Evolutionary conservation across 2,888 invertebrate genomes (phyloP), one percentile per base, ranked within the genome.

Genomic region (Teleiodes luculella): DNA sequence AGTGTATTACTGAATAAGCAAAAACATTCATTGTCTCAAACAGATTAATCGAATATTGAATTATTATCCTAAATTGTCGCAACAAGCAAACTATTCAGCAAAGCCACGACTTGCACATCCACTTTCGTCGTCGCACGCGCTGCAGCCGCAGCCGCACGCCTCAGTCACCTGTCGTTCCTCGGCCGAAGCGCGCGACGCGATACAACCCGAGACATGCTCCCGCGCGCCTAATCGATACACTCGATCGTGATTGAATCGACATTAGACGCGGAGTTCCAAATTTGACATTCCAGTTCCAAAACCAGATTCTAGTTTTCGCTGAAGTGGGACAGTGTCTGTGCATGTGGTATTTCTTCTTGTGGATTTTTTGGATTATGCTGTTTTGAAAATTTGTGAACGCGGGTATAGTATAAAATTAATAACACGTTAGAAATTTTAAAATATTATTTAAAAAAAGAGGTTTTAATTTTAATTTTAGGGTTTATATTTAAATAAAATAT

Each of bases 211-310:
- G 36, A 16, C 6, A 16, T 11, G 11, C 31, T 46, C 46, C 14
- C 59, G 59, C 65, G 73, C 71, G 68, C 67, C 68, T 71, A 70
- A 68, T 60, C 66, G 66, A 65, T 67, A 68, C 65, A 67, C 70
- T 74, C 70, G 58, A 36, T 13, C 48, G 35, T 4, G 31, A 62
- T 57, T 67, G 69, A 73, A 67, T 66, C 64, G 65, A 50, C 45
- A 48, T 49, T 57, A 57, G 56, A 53, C 63, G 62, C 61, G 55
- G 60, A 52, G 28, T 48, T 47, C 37, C 7, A 18, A 4, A 30
- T 47, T 53, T 35, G 11, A 52, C 28, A 30, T 24, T 24, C 3
- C 5, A 18, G 13, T 41, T 37, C 24, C 33, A 18, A 46, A 28
- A 28, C 37, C 24, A 6, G 18, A 41, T 41, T 41, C 11, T 10